Conservation (phyloP, 2,113 vertebrate genomes). For the Tyto alba region DNA sequence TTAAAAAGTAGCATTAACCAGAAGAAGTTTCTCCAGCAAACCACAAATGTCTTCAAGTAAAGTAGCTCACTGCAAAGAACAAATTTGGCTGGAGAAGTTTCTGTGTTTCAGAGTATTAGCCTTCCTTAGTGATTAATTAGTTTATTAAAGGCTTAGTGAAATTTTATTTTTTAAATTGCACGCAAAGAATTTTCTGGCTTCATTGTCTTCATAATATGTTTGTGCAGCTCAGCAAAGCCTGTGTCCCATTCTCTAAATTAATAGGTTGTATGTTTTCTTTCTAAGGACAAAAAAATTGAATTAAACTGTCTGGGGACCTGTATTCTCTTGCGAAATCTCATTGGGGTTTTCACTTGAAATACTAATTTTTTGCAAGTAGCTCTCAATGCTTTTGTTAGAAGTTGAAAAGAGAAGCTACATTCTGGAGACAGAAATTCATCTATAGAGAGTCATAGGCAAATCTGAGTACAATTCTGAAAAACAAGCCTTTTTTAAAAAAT, state of each 20-base stretch:
- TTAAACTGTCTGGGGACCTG: neutral
- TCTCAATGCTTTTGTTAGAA: neutral
- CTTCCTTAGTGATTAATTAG: neutral
- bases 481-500: neutral
- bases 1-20: neutral
- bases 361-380: neutral
- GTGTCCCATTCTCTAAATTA: neutral
- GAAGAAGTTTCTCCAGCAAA: neutral
- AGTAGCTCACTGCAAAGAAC: neutral
- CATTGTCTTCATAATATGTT: neutral
- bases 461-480: neutral
- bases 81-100: neutral
- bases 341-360: neutral
- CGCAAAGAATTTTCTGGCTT: neutral
- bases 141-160: neutral
- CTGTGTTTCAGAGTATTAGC: neutral
- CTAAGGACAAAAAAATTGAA: constrained; percentile 1
- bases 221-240: neutral
- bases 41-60: neutral
- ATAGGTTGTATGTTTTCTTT: neutral
- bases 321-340: neutral
- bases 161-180: neutral
- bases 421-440: neutral
- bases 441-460: neutral
- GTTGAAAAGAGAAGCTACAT: neutral